phyloP scores from a whole-genome alignment of 2,797 vertebrate genomes.

The Dromococcyx pavoninus region DNA sequence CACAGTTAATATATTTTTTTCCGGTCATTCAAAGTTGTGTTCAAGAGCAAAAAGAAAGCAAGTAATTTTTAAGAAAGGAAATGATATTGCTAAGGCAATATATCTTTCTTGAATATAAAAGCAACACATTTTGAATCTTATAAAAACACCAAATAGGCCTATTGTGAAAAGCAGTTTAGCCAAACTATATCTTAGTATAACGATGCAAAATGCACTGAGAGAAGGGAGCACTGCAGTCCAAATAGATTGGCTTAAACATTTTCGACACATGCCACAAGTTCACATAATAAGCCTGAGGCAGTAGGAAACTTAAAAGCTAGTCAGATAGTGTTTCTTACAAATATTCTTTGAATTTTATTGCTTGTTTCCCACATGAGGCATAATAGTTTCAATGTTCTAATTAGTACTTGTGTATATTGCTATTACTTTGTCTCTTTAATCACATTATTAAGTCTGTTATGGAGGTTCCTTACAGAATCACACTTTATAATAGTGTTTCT shows the following conservation, averaged over 20 bases:
- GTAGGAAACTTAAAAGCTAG: constrained; percentile 76
- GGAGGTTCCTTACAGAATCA: constrained; percentile 81
- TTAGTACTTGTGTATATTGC: constrained; percentile 84
- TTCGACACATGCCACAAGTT: constrained; percentile 75
- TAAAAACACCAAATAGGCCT: not conserved
- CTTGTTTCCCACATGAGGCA: constrained; percentile 81
- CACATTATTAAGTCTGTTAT: constrained; percentile 83
- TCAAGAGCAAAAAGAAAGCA: not conserved
- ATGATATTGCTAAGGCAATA: not conserved
- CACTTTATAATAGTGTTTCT: constrained; percentile 82
- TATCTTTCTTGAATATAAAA: not conserved
- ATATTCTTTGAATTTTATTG: constrained; percentile 84
- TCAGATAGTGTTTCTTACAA: constrained; percentile 75
- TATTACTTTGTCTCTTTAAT: constrained; percentile 85
- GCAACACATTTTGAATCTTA: not conserved
- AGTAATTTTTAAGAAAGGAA: not conserved
- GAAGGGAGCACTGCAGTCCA: constrained; percentile 51
- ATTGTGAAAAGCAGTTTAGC: constrained; percentile 1
- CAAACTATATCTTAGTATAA: constrained; percentile 29
- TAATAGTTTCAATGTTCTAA: constrained; percentile 84
- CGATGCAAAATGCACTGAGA: not conserved
- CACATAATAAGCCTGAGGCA: constrained; percentile 77
- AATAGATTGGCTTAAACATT: constrained; percentile 71
- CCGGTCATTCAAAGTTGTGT: not conserved
- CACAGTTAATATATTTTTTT: not conserved